These are phyloP conservation scores for Cathartes aura DNA, from an alignment of 2,113 vertebrate species.

Conservation along the genomic window DNA sequence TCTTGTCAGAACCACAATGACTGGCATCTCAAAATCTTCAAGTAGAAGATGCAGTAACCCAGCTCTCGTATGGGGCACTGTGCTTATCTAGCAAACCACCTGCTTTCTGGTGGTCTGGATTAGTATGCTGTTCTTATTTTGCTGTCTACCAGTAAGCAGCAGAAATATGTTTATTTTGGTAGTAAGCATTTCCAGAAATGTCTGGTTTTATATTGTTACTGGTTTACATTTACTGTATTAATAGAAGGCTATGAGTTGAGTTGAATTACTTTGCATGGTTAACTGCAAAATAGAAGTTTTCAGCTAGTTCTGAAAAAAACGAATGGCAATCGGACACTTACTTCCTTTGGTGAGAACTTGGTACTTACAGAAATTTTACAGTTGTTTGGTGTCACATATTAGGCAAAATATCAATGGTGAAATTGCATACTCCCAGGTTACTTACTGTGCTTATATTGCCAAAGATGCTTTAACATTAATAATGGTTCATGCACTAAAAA, in stretches of 20 bases:
- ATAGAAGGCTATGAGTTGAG: neutral
- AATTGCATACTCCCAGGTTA: neutral
- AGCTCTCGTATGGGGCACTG: conserved; percentile 22
- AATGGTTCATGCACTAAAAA: neutral
- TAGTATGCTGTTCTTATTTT: conserved; percentile 46
- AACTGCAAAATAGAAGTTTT: conserved; percentile 19
- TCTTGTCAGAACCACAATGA: conserved; percentile 23
- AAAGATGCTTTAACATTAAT: neutral
- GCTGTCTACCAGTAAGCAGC: conserved; percentile 20
- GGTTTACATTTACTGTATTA: neutral
- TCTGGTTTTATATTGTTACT: neutral
- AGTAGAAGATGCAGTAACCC: conserved; percentile 34
- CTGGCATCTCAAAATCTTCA: conserved; percentile 44
- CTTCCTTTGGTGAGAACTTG: neutral
- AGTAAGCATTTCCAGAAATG: neutral
- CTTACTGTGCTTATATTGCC: neutral
- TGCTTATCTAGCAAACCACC: conserved; percentile 68
- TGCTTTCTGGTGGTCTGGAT: conserved; percentile 58
- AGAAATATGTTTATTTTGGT: conserved; percentile 78
- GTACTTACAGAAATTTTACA: neutral
- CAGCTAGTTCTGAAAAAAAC: neutral
- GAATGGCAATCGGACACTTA: neutral
- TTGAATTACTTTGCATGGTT: conserved; percentile 26
- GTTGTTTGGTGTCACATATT: neutral
- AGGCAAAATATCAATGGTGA: neutral